Conservation (phyloP, 2,113 vertebrate species). For the Pangasianodon hypophthalmus region DNA sequence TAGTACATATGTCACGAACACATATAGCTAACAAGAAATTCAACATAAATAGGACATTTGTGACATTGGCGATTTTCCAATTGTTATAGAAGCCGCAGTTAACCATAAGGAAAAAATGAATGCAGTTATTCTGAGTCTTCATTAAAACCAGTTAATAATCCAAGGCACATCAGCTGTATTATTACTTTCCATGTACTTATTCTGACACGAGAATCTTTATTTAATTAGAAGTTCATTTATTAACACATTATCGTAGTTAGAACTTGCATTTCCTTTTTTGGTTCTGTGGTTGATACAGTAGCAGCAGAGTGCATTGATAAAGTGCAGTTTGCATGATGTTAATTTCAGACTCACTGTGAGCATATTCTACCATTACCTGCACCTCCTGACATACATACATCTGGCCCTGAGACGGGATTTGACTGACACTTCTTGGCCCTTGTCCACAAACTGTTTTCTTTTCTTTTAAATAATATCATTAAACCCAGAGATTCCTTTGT, state of each 20-base stretch:
- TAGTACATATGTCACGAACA: background rate
- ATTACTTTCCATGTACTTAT: background rate
- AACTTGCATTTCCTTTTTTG: background rate
- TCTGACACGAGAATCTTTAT: background rate
- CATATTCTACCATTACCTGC: background rate
- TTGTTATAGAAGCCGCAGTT: background rate
- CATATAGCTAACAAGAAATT: constrained; percentile 4
- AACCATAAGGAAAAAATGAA: background rate
- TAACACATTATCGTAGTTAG: background rate
- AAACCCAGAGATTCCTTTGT: background rate
- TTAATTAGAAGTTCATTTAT: background rate
- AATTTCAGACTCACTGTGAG: background rate
- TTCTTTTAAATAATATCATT: background rate
- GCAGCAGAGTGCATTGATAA: background rate
- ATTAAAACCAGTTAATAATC: background rate
- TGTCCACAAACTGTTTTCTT: too few species aligned
- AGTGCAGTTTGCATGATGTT: background rate
- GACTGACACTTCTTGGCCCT: background rate
- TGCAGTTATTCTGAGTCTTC: background rate
- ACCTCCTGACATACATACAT: background rate
- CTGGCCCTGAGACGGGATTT: background rate
- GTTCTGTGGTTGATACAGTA: background rate
- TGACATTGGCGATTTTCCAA: constrained; percentile 11
- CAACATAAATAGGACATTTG: background rate
- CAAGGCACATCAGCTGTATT: background rate